Evolutionary conservation across 2,888 invertebrate genomes (phyloP), one percentile per base, ranked within the genome.

Genomic region (Eristalis arbustorum): DNA sequence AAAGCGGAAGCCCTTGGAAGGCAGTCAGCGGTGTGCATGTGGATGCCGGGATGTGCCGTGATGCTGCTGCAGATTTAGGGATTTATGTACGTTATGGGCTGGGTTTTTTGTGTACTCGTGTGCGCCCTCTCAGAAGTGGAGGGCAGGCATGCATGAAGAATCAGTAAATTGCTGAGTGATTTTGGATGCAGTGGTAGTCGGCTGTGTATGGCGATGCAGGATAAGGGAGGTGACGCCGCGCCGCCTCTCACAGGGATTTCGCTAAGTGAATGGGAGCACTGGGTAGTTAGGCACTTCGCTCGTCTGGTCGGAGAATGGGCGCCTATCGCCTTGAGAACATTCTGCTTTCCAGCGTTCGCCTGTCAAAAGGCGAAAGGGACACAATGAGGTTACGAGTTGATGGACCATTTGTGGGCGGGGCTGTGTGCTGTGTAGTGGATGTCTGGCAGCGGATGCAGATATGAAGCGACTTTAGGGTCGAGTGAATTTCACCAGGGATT

Each of bases 131-230:
- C 66, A 59, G 49, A 67, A 74, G 66, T 73, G 23, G 62, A 71
- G 76, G 76, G 73, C 81, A 82, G 68, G 82, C 77, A 87, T 87
- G 85, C 82, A 87, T 83, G 83, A 87, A 62, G 85, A 74, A 87
- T 87, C 85, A 82, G 77, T 81, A 77, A 82, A 85, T 78, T 87
- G 82, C 77, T 82, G 82, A 77, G 85, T 78, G 77, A 82, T 85
- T 82, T 85, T 82, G 82, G 56, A 74, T 85, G 82, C 82, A 83
- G 49, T 31, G 31, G 31, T 49, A 49, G n/a, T 8, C n/a, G 49
- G 8, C 18, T 49, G 6, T 49, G 37, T 37, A 37, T 37, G 37
- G 13, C 13, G 49, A 49, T 49, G 49, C 49, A 49, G 49, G 49
- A 49, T 49, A 49, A 49, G 49, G 8, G 49, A 49, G 18, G 49